Evolutionary conservation across 1,140 invertebrate genomes (phyloP).

Genomic region (Ganaspis sp.): DNA sequence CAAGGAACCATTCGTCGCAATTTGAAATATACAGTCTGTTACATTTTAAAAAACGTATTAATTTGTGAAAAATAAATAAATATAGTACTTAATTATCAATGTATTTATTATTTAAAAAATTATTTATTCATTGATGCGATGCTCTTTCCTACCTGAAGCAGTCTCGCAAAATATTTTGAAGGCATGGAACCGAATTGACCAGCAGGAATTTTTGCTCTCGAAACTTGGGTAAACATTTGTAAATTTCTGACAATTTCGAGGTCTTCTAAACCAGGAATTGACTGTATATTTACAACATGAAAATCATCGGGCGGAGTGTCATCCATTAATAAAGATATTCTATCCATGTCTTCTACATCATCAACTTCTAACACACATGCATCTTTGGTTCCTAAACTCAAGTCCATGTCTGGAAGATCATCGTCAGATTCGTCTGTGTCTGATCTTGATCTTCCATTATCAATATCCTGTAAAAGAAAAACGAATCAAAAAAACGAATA

Average conservation of each 20-base stretch:
- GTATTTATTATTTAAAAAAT: too few relatives aligned
- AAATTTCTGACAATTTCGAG: slow-evolving; percentile 84
- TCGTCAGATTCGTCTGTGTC: slow-evolving; percentile 86
- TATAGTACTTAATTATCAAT: too few relatives aligned
- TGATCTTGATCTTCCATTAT: slow-evolving; percentile 72
- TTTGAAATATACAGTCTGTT: slow-evolving; percentile 89
- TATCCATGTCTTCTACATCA: slow-evolving; percentile 90
- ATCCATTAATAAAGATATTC: slow-evolving; percentile 87
- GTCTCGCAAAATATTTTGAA: slow-evolving; percentile 81
- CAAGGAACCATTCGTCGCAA: slow-evolving; percentile 89
- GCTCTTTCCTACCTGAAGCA: slow-evolving; percentile 78
- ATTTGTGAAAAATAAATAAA: too few relatives aligned
- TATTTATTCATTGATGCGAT: too few relatives aligned
- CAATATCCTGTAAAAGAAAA: slow-evolving; percentile 65
- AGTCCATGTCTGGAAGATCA: slow-evolving; percentile 85
- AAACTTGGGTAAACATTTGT: slow-evolving; percentile 93
- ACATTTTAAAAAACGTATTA: slow-evolving; percentile 64
- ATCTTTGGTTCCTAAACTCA: slow-evolving; percentile 88
- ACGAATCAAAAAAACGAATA: slow-evolving; percentile 24
- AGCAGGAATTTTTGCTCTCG: slow-evolving; percentile 82
- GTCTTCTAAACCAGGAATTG: slow-evolving; percentile 84
- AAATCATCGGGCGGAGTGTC: slow-evolving; percentile 86
- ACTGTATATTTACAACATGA: slow-evolving; percentile 90
- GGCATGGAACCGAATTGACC: slow-evolving; percentile 73
- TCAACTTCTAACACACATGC: slow-evolving; percentile 91